These are phyloP conservation scores for Labrus mixtus DNA, from an alignment of 2,113 vertebrate species.

Conservation along the genomic window DNA sequence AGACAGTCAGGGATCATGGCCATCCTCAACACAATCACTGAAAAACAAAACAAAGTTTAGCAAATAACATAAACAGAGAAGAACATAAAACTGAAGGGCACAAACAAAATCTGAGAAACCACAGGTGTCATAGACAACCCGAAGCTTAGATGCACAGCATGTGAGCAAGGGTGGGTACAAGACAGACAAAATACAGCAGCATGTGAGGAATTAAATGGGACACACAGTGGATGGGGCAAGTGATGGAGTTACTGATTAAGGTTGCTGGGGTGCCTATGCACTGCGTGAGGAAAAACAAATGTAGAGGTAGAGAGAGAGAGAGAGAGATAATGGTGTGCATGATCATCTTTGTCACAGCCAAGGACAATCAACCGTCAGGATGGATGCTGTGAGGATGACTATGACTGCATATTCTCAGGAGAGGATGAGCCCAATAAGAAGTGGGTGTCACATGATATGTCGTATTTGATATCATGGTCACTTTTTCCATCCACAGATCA, in stretches of 20 bases:
- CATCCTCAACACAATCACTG: constrained; percentile 66
- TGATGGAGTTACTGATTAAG: constrained; percentile 27
- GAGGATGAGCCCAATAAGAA: constrained; percentile 32
- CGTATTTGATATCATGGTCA: constrained; percentile 18
- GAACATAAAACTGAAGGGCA: constrained; percentile 61
- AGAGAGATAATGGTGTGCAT: constrained; percentile 68
- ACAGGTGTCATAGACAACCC: constrained; percentile 40
- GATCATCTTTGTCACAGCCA: constrained; percentile 57
- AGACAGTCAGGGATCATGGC: constrained; percentile 72
- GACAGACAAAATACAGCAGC: constrained; percentile 48
- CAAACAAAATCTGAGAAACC: constrained; percentile 50
- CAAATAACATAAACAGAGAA: constrained; percentile 51
- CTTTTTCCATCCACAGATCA: constrained; percentile 17
- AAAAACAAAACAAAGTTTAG: constrained; percentile 69
- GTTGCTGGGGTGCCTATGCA: constrained; percentile 31
- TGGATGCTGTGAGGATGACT: constrained; percentile 52
- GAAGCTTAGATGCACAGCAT: constrained; percentile 61
- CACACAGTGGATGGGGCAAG: constrained; percentile 29
- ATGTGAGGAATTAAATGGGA: constrained; percentile 16
- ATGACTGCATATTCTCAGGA: constrained; percentile 35
- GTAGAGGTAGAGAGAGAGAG: constrained; percentile 29
- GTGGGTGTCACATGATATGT: constrained; percentile 25
- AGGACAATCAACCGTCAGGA: constrained; percentile 36
- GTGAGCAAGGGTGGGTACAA: constrained; percentile 47
- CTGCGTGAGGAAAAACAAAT: constrained; percentile 40